Percentiles rank a stretch among this genome's conserved stretches.
These are phyloP conservation scores for Lissocephala sabroskyi DNA, from an alignment of 2,888 invertebrate genomes.

Conservation along the genomic window DNA sequence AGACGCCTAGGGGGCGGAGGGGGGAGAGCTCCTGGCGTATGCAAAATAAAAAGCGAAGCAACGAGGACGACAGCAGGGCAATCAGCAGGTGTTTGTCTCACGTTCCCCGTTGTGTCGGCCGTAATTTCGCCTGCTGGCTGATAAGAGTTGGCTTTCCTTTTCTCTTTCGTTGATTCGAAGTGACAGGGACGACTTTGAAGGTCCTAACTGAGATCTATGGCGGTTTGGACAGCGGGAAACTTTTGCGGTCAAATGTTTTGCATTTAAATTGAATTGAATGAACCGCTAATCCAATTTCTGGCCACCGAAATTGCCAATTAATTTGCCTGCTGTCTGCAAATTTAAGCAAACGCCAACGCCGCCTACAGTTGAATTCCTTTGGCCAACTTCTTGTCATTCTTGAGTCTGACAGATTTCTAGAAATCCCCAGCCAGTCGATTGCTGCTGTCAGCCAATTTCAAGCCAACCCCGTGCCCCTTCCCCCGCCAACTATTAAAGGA, in stretches of 20 bases:
- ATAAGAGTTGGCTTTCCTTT: slow-evolving; percentile 16
- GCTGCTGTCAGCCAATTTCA: neutral
- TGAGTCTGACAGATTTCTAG: too few species aligned
- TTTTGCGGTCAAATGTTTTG: slow-evolving; percentile 37
- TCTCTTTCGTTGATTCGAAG: slow-evolving; percentile 1
- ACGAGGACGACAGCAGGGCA: slow-evolving; percentile 29
- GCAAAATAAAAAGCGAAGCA: slow-evolving; percentile 48
- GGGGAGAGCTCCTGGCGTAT: slow-evolving; percentile 23
- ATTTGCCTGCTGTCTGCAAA: slow-evolving; percentile 48
- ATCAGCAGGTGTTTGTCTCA: slow-evolving; percentile 49
- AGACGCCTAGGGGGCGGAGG: neutral
- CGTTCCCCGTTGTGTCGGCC: slow-evolving; percentile 14
- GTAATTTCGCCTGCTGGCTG: too few species aligned
- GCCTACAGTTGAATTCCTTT: too few species aligned
- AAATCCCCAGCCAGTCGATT: too few species aligned
- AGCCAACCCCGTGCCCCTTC: too few species aligned
- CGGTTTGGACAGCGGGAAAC: slow-evolving; percentile 1
- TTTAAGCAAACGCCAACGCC: too few species aligned
- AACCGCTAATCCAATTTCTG: slow-evolving; percentile 52
- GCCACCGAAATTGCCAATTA: slow-evolving; percentile 36
- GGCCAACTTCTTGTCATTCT: too few species aligned
- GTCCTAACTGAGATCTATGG: neutral
- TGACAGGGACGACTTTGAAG: slow-evolving; percentile 1
- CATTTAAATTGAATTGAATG: slow-evolving; percentile 59
- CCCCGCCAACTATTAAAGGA: too few species aligned